These are phyloP conservation scores for Drosophila repletoides DNA, from an alignment of 1,140 invertebrate species.

Conservation along the genomic window DNA sequence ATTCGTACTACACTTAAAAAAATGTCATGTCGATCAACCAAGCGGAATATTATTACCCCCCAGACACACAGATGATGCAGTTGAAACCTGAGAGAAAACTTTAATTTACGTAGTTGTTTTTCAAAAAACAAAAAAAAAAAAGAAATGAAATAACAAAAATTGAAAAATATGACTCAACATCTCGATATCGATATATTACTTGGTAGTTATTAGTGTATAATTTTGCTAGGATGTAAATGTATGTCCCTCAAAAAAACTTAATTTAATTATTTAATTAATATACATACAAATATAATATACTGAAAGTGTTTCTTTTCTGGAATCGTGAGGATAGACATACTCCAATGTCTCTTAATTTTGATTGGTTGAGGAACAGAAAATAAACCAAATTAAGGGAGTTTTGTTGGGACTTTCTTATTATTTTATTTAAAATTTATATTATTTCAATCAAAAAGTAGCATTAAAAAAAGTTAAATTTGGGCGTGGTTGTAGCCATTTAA, in stretches of 20 bases:
- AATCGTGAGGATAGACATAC: too few relatives aligned
- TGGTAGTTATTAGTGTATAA: slow-evolving; percentile 80
- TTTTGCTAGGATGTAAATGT: slow-evolving; percentile 78
- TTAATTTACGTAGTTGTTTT: slow-evolving; percentile 79
- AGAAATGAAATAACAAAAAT: too few relatives aligned
- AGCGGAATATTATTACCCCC: too few relatives aligned
- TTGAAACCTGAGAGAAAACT: slow-evolving; percentile 63
- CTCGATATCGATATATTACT: slow-evolving; percentile 77
- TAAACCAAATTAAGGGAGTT: too few relatives aligned
- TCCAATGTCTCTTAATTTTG: too few relatives aligned
- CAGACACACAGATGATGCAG: slow-evolving; percentile 29
- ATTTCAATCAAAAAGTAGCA: too few relatives aligned
- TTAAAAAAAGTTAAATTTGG: too few relatives aligned
- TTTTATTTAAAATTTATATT: too few relatives aligned
- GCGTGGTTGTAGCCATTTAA: too few relatives aligned
- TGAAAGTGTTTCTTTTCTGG: slow-evolving; percentile 25
- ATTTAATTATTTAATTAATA: slow-evolving; percentile 81
- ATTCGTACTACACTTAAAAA: slow-evolving; percentile 22
- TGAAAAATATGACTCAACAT: slow-evolving; percentile 74
- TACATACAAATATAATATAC: slow-evolving; percentile 76
- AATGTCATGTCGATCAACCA: slow-evolving; percentile 45
- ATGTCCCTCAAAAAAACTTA: slow-evolving; percentile 78
- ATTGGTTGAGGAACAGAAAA: too few relatives aligned
- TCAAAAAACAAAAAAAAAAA: too few relatives aligned
- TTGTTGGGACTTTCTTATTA: too few relatives aligned